Conservation (phyloP, 2,888 invertebrate species). For the Alviniconcha strummeri region DNA sequence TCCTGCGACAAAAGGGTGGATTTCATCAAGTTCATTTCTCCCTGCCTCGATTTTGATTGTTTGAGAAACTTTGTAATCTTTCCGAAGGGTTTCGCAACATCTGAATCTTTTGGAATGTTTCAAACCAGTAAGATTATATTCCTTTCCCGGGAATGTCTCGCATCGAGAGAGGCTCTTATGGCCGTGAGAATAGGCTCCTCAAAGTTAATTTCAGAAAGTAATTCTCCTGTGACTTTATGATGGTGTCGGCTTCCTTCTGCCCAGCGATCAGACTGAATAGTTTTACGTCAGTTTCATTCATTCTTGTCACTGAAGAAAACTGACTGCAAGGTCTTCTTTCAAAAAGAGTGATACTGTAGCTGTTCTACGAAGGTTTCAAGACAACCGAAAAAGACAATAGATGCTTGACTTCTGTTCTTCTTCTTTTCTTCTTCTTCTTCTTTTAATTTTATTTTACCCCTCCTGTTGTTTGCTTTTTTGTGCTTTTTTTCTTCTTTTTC, state of each 20-base stretch:
- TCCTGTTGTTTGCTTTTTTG: background rate
- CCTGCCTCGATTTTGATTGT: background rate
- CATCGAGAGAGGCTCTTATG: no score
- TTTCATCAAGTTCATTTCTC: background rate
- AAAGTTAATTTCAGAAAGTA: background rate
- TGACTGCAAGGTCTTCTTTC: background rate
- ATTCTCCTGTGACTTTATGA: background rate
- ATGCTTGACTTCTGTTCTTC: background rate
- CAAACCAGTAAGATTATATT: no score
- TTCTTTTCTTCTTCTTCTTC: background rate
- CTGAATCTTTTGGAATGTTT: no score
- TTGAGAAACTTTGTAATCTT: background rate
- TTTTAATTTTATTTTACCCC: background rate
- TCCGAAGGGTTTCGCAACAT: no score
- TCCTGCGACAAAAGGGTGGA: no score
- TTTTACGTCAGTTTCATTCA: background rate
- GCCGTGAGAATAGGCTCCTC: no score
- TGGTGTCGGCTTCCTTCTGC: background rate
- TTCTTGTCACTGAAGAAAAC: background rate
- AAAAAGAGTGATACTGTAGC: background rate
- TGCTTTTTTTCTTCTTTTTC: background rate
- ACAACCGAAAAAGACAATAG: background rate
- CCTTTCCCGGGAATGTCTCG: no score
- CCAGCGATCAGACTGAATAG: background rate
- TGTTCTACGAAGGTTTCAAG: background rate